Evolutionary conservation across 1,140 invertebrate species (phyloP).

Genomic region (Riptortus pedestris): DNA sequence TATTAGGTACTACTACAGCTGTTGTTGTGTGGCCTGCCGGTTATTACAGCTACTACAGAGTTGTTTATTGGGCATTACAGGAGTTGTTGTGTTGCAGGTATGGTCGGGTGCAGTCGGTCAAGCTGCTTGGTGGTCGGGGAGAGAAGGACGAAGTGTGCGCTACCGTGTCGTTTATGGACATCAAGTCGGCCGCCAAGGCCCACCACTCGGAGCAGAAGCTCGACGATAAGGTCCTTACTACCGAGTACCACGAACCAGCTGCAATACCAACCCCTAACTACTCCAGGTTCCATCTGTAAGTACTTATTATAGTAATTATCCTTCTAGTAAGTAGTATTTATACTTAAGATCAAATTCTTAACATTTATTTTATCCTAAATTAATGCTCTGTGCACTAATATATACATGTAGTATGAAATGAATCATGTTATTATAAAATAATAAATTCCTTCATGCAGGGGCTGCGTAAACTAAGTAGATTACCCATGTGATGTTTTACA

Average conservation of each 20-base stretch:
- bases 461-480: too few species aligned
- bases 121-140: slow-evolving; percentile 48
- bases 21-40: not conserved
- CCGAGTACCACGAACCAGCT: slow-evolving; percentile 84
- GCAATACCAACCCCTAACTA: slow-evolving; percentile 44
- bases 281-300: slow-evolving; percentile 14
- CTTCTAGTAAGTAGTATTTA: too few species aligned
- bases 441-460: too few species aligned
- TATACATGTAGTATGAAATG: too few species aligned
- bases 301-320: not conserved
- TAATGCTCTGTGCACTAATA: too few species aligned
- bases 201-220: slow-evolving; percentile 79
- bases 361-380: too few species aligned
- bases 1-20: too few species aligned
- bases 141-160: slow-evolving; percentile 46
- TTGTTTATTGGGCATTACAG: too few species aligned
- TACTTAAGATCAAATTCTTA: too few species aligned
- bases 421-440: too few species aligned
- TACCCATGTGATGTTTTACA: too few species aligned
- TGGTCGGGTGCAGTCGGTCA: slow-evolving; percentile 93
- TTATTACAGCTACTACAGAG: too few species aligned
- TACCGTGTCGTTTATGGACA: slow-evolving; percentile 92
- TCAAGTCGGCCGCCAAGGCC: slow-evolving; percentile 87
- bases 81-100: slow-evolving; percentile 59
- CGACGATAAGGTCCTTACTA: slow-evolving; percentile 74